These are phyloP conservation scores for Micrasema longulum DNA, from an alignment of 1,140 invertebrate species.

Conservation along the genomic window DNA sequence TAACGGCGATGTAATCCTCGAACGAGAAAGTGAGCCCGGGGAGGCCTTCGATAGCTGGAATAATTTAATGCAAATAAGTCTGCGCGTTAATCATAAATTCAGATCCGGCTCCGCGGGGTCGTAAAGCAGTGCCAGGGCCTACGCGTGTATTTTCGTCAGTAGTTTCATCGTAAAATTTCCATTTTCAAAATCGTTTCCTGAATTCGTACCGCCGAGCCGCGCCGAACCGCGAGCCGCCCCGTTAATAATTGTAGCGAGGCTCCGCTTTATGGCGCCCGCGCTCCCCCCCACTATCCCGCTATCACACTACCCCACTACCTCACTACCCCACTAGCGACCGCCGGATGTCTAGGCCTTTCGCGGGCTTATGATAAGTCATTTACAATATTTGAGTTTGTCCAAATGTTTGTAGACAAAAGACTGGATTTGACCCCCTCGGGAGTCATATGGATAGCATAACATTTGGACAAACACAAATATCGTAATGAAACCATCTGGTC, in stretches of 20 bases:
- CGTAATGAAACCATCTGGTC: no score
- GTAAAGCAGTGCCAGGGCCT: constrained; percentile 27
- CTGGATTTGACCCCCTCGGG: no score
- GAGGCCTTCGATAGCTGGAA: constrained; percentile 16
- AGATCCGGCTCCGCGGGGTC: constrained; percentile 15
- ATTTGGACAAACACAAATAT: no score
- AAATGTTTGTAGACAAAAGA: no score
- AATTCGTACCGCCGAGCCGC: constrained; percentile 37
- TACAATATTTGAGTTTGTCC: no score
- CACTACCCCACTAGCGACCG: background rate
- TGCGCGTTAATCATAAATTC: constrained; percentile 49
- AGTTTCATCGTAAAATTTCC: constrained; percentile 54
- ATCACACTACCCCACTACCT: background rate
- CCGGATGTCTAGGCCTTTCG: constrained; percentile 10
- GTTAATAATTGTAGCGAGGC: constrained; percentile 48
- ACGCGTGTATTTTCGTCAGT: constrained; percentile 43
- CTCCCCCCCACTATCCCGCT: background rate
- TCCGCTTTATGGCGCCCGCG: constrained; percentile 50
- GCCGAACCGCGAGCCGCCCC: constrained; percentile 9
- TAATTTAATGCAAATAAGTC: constrained; percentile 39
- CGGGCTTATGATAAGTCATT: no score
- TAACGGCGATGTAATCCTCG: background rate
- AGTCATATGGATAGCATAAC: no score
- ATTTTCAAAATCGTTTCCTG: constrained; percentile 54
- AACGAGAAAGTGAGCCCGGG: constrained; percentile 2